Evolutionary conservation across 1,140 invertebrate species (phyloP).

Genomic region (Heliothis virescens): DNA sequence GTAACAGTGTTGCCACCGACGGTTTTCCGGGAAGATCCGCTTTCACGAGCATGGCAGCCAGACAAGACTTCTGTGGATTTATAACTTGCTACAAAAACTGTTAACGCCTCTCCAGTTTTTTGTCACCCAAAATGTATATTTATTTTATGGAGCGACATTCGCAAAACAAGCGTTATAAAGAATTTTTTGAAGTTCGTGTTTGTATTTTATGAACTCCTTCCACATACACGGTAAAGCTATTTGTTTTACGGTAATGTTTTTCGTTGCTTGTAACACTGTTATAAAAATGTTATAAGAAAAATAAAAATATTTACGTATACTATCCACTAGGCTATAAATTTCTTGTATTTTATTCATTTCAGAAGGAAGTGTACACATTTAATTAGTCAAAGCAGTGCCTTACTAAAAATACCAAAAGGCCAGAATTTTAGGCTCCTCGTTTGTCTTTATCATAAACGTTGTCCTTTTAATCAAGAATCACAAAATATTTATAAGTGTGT

Average conservation of each 20-base stretch:
- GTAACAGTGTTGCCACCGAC: slow-evolving; percentile 12
- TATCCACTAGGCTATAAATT: too few relatives aligned
- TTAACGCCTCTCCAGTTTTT: slow-evolving; percentile 8
- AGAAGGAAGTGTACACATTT: too few relatives aligned
- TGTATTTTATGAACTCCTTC: not conserved
- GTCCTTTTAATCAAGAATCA: too few relatives aligned
- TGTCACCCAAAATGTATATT: slow-evolving; percentile 16
- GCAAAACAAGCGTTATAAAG: slow-evolving; percentile 3
- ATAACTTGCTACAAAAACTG: slow-evolving; percentile 30
- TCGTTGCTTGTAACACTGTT: not conserved
- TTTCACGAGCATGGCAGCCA: slow-evolving; percentile 18
- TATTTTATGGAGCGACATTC: slow-evolving; percentile 26
- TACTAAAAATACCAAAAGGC: too few relatives aligned
- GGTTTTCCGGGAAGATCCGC: slow-evolving; percentile 36
- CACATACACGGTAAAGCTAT: not conserved
- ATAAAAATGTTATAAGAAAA: not conserved
- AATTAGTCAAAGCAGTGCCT: too few relatives aligned
- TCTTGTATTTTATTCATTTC: too few relatives aligned
- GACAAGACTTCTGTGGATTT: slow-evolving; percentile 31
- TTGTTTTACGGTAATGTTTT: not conserved
- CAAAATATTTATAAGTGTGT: too few relatives aligned
- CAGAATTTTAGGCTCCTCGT: too few relatives aligned
- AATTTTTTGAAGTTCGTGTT: not conserved
- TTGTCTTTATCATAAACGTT: too few relatives aligned
- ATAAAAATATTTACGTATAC: too few relatives aligned